phyloP scores from a whole-genome alignment of 1,140 invertebrate species.

The Drosophila chauvacae region DNA sequence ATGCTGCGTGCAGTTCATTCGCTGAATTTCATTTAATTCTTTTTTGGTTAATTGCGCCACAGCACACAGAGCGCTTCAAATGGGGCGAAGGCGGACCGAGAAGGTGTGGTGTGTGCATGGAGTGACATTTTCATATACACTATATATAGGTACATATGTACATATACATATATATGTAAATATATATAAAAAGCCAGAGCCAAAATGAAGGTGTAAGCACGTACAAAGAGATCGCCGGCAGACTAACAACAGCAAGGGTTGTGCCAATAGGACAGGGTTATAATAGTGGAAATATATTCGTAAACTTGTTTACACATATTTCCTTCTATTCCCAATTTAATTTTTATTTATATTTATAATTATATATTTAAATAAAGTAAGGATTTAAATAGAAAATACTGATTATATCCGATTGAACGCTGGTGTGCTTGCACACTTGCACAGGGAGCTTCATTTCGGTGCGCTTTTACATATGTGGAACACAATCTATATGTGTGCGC shows the following conservation, averaged over 20 bases:
- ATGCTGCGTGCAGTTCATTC: conserved; percentile 59
- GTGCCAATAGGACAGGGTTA: neutral
- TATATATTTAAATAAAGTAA: neutral
- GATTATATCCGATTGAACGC: neutral
- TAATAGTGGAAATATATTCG: neutral
- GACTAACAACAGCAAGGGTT: conserved; percentile 5
- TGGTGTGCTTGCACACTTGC: conserved; percentile 8
- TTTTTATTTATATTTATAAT: neutral
- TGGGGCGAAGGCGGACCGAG: conserved; percentile 12
- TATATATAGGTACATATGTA: conserved; percentile 23
- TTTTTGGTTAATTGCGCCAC: conserved; percentile 72
- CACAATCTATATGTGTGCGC: conserved; percentile 25
- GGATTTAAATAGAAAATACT: neutral
- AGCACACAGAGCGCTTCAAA: conserved; percentile 46
- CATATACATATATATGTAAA: neutral
- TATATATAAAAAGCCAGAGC: conserved; percentile 17
- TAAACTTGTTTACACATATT: neutral
- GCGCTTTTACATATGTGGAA: conserved; percentile 39
- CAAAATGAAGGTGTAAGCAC: conserved; percentile 73
- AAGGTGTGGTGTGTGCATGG: conserved; percentile 44
- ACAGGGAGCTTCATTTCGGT: conserved; percentile 25
- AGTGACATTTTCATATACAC: conserved; percentile 57
- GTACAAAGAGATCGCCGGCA: conserved; percentile 47
- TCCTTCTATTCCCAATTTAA: too few species aligned
- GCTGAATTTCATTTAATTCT: conserved; percentile 43